A percentile compares a stretch with the other conserved stretches of the same genome.
These are phyloP conservation scores for Tachina fera DNA, from an alignment of 2,888 invertebrate species.

Conservation along the genomic window DNA sequence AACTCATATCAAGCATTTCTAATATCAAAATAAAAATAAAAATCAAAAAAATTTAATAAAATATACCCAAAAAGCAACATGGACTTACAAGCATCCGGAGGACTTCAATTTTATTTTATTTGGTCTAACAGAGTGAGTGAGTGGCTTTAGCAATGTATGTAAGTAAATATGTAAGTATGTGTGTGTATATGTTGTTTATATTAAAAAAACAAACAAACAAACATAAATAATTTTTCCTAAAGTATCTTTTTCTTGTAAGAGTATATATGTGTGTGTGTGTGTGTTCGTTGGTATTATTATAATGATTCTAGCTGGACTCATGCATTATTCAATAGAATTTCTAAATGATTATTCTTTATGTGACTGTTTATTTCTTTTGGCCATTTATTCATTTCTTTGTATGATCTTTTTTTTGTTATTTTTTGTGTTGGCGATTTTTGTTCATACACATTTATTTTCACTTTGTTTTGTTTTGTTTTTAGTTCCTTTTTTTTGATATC, in stretches of 20 bases:
- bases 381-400: conserved; percentile 80
- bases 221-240: conserved; percentile 58
- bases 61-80: conserved; percentile 42
- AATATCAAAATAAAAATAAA: background rate
- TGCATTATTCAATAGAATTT: conserved; percentile 83
- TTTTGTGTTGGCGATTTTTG: conserved; percentile 62
- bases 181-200: conserved; percentile 13
- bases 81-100: conserved; percentile 28
- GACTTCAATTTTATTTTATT: conserved; percentile 55
- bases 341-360: conserved; percentile 83
- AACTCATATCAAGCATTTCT: conserved; percentile 15
- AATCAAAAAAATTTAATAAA: conserved; percentile 19
- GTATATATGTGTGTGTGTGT: conserved; percentile 5
- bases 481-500: conserved; percentile 53
- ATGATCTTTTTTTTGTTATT: conserved; percentile 50
- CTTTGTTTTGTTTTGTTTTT: conserved; percentile 45
- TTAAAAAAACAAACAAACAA: conserved; percentile 55
- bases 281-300: conserved; percentile 44
- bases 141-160: background rate
- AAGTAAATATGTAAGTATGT: background rate
- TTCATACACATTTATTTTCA: conserved; percentile 64
- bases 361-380: conserved; percentile 83
- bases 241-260: conserved; percentile 19
- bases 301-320: conserved; percentile 75
- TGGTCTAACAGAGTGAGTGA: conserved; percentile 23